A percentile compares a stretch with the other conserved stretches of the same genome.
Conservation (phyloP, 2,113 vertebrate genomes). For the Pipa parva region DNA sequence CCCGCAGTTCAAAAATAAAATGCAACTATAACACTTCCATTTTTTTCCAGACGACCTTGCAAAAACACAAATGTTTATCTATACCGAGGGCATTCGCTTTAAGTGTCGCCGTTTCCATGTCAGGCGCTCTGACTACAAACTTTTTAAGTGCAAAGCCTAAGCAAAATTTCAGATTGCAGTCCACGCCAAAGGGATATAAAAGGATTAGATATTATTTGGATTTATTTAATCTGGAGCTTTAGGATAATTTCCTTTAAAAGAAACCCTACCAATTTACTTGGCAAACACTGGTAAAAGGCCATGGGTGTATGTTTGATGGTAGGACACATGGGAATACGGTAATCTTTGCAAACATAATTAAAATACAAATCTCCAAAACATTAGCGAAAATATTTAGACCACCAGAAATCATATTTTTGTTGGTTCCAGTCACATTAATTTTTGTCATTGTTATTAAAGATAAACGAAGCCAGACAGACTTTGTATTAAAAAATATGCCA, state of each 20-base stretch:
- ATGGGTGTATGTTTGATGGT: too few relatives aligned
- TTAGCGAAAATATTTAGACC: too few relatives aligned
- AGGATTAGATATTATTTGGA: not conserved
- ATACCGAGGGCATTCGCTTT: not conserved
- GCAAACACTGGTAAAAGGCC: not conserved
- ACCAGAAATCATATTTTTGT: too few relatives aligned
- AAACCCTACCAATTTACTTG: not conserved
- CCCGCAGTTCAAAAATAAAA: not conserved
- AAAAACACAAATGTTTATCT: conserved; percentile 9
- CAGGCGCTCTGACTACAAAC: not conserved
- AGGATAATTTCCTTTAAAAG: not conserved
- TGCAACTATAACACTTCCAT: not conserved
- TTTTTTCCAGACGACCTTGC: conserved; percentile 23
- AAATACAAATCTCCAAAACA: too few relatives aligned
- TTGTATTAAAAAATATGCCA: too few relatives aligned
- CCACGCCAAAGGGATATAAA: not conserved
- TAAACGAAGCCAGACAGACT: too few relatives aligned
- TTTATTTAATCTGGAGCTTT: not conserved
- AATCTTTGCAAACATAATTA: too few relatives aligned
- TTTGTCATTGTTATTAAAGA: too few relatives aligned
- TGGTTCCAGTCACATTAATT: too few relatives aligned
- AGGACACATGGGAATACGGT: too few relatives aligned
- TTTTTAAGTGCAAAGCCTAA: not conserved
- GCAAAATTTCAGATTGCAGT: not conserved
- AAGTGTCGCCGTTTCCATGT: not conserved